Percentiles rank a stretch among this genome's conserved stretches.
These are phyloP conservation scores for Aplysina aerophoba DNA, from an alignment of 37 sponge, comb jelly and placozoan genomes.

Conservation along the genomic window DNA sequence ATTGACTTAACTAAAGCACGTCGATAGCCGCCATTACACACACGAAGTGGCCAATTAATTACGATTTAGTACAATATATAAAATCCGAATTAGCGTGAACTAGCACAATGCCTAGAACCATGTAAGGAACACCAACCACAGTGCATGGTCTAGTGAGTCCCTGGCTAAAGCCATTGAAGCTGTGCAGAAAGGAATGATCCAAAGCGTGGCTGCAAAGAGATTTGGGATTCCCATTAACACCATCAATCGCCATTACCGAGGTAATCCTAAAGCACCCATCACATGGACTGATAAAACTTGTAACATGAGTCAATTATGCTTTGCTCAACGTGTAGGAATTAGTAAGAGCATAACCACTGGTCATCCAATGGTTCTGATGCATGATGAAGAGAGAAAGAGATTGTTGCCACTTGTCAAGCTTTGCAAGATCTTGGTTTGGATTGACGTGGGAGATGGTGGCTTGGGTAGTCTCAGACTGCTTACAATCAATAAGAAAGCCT, in stretches of 20 bases:
- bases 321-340: not conserved
- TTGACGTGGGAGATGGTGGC: constrained; percentile 51
- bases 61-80: too few species aligned
- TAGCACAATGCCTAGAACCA: constrained; percentile 11
- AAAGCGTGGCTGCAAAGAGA: not conserved
- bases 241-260: not conserved
- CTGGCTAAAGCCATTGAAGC: not conserved
- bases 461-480: constrained; percentile 48
- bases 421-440: constrained; percentile 71
- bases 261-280: not conserved
- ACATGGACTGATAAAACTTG: too few species aligned
- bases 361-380: constrained; percentile 41
- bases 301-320: too few species aligned
- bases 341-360: constrained; percentile 13
- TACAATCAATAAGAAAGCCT: not conserved
- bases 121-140: not conserved
- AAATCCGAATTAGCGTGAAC: too few species aligned
- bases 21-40: too few species aligned
- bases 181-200: not conserved
- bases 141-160: not conserved
- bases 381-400: constrained; percentile 53
- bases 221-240: constrained; percentile 14
- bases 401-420: constrained; percentile 44
- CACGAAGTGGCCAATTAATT: too few species aligned
- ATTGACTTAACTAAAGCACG: too few species aligned